Conservation (phyloP, 2,113 vertebrate species). For the Ellobius talpinus region DNA sequence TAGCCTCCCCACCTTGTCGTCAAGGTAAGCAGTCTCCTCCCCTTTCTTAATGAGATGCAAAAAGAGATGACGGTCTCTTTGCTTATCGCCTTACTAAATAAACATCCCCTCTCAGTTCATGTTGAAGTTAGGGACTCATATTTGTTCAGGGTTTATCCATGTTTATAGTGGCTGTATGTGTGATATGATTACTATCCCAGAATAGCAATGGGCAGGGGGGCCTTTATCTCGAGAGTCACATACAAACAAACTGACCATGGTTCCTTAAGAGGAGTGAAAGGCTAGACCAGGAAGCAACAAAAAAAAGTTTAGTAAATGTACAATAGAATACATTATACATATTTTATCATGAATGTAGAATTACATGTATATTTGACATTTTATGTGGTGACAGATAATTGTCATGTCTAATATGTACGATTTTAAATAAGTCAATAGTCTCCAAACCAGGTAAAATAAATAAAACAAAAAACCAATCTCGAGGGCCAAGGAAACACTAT, state of each 20-base stretch:
- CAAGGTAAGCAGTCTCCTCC: background rate
- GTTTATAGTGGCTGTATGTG: background rate
- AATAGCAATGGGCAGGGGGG: background rate
- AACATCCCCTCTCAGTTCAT: background rate
- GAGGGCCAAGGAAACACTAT: background rate
- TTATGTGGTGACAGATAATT: background rate
- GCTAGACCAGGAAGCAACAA: background rate
- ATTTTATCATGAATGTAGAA: conserved; percentile 6
- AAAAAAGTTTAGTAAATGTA: conserved; percentile 15
- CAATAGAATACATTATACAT: background rate
- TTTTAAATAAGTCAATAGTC: background rate
- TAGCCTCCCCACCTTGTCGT: background rate
- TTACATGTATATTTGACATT: background rate
- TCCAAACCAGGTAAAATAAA: conserved; percentile 19
- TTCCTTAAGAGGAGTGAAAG: background rate
- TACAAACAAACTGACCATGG: background rate
- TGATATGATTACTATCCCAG: background rate
- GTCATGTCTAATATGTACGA: background rate
- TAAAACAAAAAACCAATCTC: background rate
- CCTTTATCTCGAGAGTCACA: background rate
- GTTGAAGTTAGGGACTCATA: background rate
- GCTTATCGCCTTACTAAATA: background rate
- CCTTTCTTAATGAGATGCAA: background rate
- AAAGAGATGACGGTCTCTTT: background rate
- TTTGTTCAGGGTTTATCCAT: background rate